Evolutionary conservation across 2,113 vertebrate species (phyloP).

Genomic region (Todiramphus saurophagus): DNA sequence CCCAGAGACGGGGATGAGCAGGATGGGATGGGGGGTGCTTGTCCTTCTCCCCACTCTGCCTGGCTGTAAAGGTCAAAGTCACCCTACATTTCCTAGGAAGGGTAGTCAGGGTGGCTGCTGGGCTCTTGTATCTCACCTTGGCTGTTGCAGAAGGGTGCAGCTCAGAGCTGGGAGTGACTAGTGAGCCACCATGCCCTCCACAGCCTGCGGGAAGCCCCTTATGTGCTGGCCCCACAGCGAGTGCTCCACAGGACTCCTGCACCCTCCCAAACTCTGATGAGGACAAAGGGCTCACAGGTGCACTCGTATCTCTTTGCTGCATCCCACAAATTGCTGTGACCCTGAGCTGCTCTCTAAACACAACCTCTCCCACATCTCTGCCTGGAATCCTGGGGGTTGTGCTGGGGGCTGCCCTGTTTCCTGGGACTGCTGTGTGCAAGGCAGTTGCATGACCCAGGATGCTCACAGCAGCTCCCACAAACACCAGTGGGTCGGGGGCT

Average conservation of each 20-base stretch:
- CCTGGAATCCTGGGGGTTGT: not conserved
- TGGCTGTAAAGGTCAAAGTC: not conserved
- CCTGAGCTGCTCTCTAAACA: not conserved
- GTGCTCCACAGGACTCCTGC: not conserved
- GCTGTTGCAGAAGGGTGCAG: not conserved
- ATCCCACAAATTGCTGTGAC: not conserved
- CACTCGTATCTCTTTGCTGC: not conserved
- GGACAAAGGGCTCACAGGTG: not conserved
- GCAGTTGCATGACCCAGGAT: not conserved
- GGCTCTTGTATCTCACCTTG: not conserved
- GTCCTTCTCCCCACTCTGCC: accelerated
- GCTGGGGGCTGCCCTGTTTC: not conserved
- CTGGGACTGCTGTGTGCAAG: not conserved
- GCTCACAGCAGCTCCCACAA: not conserved
- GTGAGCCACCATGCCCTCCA: not conserved
- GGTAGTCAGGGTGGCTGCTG: not conserved
- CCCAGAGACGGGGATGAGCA: not conserved
- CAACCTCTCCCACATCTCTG: accelerated
- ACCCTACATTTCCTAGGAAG: not conserved
- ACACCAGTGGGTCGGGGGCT: not conserved
- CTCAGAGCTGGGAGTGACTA: not conserved
- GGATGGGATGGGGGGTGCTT: not conserved
- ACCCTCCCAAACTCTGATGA: not conserved
- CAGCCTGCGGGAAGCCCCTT: not conserved
- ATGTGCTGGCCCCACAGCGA: not conserved